Evolutionary conservation across 2,888 invertebrate genomes (phyloP), one percentile per base, ranked within the genome.

Genomic region (Platycheirus albimanus): DNA sequence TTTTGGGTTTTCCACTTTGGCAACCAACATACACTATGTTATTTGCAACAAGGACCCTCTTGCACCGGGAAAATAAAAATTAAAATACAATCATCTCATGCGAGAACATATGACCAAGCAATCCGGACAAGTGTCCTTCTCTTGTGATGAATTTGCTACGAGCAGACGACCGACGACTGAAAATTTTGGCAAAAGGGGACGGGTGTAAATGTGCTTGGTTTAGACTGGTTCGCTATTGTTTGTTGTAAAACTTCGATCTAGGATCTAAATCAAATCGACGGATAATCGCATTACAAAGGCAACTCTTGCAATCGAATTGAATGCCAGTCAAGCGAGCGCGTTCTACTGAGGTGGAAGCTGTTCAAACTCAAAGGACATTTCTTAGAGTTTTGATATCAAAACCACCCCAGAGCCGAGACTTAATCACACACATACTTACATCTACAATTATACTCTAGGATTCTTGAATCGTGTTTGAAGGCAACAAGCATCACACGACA

Each of bases 271-370:
- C 89, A 89, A 90, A 90, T 90, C 89, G 90, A 87, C 88, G 86
- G 89, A 89, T 90, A 90, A 90, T 90, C 90, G 89, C 87, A 89
- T 90, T 90, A 90, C 87, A 90, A 90, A 90, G 89, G 90, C 89
- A 83, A 78, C 83, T 78, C 78, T 83, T 47, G 58, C 79, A 69
- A 80, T 80, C 75, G 63, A 56, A 43, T 45, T 54, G 20, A 33
- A 5, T 36, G 38, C 17, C 45, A 43, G 51, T 28, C 66, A 71
- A 52, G 64, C 43, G 28, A 58, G 13, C 19, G 8, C 41, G 43
- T 13, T 71, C 71, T 19, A 30, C 11, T 70, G 64, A 84, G 11
- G 58, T 71, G 75, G 66, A 79, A 52, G 66, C 45, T 61, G 54
- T 49, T 24, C 52, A 58, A 54, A 28, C 43, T 24, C 45, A 58